These are phyloP conservation scores for Mayetiola destructor DNA, from an alignment of 2,888 invertebrate species.

Conservation along the genomic window DNA sequence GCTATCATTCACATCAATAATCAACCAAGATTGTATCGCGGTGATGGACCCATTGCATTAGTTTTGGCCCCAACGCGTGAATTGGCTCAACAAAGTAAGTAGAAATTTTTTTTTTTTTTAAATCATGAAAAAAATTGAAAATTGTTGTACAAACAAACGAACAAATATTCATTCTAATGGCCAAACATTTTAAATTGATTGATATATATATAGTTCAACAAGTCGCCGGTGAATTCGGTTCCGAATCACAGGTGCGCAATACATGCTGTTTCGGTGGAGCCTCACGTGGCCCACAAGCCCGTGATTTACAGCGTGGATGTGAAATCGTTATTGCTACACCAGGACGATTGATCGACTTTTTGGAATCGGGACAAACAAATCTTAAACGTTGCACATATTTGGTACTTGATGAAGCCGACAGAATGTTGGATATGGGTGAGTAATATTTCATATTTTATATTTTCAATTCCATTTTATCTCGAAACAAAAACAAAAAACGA, in stretches of 20 bases:
- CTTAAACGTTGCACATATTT: slow-evolving; percentile 66
- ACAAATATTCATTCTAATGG: no score
- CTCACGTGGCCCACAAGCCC: slow-evolving; percentile 60
- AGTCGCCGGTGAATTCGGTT: slow-evolving; percentile 69
- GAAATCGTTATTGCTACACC: slow-evolving; percentile 85
- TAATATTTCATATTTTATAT: not conserved
- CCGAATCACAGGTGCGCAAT: slow-evolving; percentile 58
- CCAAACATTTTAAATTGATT: no score
- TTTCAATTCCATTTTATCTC: no score
- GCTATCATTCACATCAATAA: slow-evolving; percentile 77
- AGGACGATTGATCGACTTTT: slow-evolving; percentile 72
- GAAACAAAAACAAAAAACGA: no score
- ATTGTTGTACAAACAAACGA: no score
- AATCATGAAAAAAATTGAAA: no score
- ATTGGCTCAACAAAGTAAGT: slow-evolving; percentile 66
- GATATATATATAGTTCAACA: no score
- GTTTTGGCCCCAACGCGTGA: slow-evolving; percentile 69
- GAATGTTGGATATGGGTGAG: slow-evolving; percentile 99
- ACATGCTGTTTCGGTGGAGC: slow-evolving; percentile 88
- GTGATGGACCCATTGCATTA: slow-evolving; percentile 72
- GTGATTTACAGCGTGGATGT: slow-evolving; percentile 60
- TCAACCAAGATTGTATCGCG: slow-evolving; percentile 56
- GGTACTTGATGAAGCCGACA: slow-evolving; percentile 82
- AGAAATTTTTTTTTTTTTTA: no score
- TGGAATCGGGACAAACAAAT: slow-evolving; percentile 60